These are phyloP conservation scores for Mastomys coucha DNA, from an alignment of 2,113 vertebrate species.

Conservation along the genomic window DNA sequence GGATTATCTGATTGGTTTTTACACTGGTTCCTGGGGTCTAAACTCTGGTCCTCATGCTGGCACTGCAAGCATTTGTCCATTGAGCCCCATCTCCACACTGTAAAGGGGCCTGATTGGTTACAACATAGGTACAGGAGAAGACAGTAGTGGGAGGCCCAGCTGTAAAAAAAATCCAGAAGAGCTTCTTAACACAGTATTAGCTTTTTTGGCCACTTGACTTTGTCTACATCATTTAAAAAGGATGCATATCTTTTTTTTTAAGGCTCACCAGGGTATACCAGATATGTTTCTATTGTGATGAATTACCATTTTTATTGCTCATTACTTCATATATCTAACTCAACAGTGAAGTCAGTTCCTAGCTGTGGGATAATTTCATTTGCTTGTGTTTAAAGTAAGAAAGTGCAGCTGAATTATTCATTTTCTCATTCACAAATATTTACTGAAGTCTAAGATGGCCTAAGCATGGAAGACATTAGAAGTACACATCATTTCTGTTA, in stretches of 20 bases:
- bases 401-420: slow-evolving; percentile 47
- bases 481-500: slow-evolving; percentile 9
- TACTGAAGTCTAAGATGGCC: neutral
- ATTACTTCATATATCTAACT: slow-evolving; percentile 10
- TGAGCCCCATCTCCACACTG: neutral
- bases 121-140: neutral
- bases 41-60: neutral
- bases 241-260: neutral
- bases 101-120: neutral
- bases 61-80: neutral
- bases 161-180: neutral
- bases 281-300: neutral
- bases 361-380: slow-evolving; percentile 50
- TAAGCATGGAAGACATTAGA: neutral
- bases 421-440: slow-evolving; percentile 54
- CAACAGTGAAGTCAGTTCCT: slow-evolving; percentile 8
- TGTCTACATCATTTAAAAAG: slow-evolving; percentile 33
- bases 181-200: neutral
- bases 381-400: slow-evolving; percentile 64
- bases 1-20: neutral
- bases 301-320: slow-evolving; percentile 46
- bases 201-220: neutral
- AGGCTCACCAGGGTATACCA: neutral
- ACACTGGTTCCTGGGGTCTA: neutral
- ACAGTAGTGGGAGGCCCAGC: neutral